Evolutionary conservation across 2,888 invertebrate genomes (phyloP).

Genomic region (Epistrophe grossulariae): DNA sequence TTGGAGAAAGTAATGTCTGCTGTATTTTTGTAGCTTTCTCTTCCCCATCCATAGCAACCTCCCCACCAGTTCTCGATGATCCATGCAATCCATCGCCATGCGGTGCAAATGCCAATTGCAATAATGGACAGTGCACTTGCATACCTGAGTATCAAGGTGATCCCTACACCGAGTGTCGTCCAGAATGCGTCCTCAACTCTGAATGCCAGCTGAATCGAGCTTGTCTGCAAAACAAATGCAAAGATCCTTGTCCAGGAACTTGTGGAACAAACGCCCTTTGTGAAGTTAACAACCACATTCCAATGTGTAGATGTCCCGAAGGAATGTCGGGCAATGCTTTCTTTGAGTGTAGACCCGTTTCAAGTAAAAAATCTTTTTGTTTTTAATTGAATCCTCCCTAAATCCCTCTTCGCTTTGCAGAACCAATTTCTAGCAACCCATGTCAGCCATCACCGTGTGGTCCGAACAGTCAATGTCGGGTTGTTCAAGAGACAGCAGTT

Average conservation of each 20-base stretch:
- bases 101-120: slow-evolving; percentile 89
- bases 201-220: slow-evolving; percentile 89
- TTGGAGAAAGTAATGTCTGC: background rate
- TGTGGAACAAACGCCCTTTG: slow-evolving; percentile 92
- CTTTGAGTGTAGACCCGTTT: slow-evolving; percentile 85
- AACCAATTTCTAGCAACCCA: slow-evolving; percentile 85
- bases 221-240: slow-evolving; percentile 90
- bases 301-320: slow-evolving; percentile 90
- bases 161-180: slow-evolving; percentile 90
- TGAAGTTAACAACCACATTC: slow-evolving; percentile 90
- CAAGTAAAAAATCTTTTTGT: slow-evolving; percentile 77
- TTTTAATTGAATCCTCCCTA: background rate
- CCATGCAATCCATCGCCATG: slow-evolving; percentile 92
- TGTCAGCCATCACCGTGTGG: slow-evolving; percentile 90
- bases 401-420: slow-evolving; percentile 78
- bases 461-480: slow-evolving; percentile 88
- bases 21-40: background rate
- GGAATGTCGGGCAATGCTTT: slow-evolving; percentile 93
- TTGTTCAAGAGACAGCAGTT: slow-evolving; percentile 87
- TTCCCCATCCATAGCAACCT: slow-evolving; percentile 76
- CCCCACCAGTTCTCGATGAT: slow-evolving; percentile 79
- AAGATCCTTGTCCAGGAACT: slow-evolving; percentile 89
- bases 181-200: slow-evolving; percentile 90
- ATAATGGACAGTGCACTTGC: slow-evolving; percentile 89
- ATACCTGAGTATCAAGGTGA: slow-evolving; percentile 89